Percentiles rank a stretch among this genome's conserved stretches.
Conservation (phyloP, 2,113 vertebrate species). For the Arizona elegans region DNA sequence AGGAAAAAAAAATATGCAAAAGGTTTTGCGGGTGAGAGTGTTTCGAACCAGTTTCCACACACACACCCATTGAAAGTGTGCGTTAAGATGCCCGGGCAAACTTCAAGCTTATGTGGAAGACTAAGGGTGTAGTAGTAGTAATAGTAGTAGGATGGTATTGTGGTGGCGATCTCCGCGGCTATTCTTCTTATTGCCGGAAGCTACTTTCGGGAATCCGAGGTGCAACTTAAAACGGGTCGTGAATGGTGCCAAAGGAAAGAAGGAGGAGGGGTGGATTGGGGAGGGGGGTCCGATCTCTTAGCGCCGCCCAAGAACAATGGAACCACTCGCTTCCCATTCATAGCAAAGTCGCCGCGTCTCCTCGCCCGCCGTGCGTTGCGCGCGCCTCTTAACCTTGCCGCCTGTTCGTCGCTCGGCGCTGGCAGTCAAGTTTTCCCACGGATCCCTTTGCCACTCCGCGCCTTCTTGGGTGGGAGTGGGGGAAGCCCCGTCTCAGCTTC, state of each 20-base stretch:
- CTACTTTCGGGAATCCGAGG: background rate
- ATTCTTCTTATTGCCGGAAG: background rate
- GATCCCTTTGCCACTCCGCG: no score
- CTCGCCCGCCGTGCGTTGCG: background rate
- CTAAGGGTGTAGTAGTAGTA: background rate
- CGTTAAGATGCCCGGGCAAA: background rate
- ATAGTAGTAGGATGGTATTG: background rate
- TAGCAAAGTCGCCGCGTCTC: background rate
- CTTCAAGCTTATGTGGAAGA: background rate
- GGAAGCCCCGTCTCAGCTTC: background rate
- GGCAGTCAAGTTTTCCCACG: background rate
- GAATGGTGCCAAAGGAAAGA: background rate
- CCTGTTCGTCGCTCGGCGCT: no score
- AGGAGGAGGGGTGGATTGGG: no score
- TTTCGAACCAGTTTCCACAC: background rate
- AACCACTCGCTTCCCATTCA: background rate
- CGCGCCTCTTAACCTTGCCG: background rate
- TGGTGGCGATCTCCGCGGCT: background rate
- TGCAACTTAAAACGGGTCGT: background rate
- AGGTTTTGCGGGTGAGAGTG: background rate
- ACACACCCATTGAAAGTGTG: background rate
- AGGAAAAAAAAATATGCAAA: no score
- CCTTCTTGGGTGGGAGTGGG: background rate
- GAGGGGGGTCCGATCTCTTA: background rate
- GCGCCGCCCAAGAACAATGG: conserved; percentile 31